These are phyloP conservation scores for Anoplius nigerrimus DNA, from an alignment of 2,888 invertebrate species.

Conservation along the genomic window DNA sequence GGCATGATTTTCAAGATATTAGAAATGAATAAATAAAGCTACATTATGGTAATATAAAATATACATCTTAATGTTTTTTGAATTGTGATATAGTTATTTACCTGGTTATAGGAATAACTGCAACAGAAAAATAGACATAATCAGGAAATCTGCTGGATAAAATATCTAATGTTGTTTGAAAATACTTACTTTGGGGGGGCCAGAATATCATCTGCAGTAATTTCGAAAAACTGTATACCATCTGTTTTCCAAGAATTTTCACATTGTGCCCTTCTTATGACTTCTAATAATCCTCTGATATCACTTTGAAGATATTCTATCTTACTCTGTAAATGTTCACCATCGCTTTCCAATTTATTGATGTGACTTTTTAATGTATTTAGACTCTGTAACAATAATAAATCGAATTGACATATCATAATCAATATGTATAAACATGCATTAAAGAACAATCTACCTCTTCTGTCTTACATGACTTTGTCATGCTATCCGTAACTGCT, in stretches of 20 bases:
- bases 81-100: conserved; percentile 61
- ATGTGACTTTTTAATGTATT: conserved; percentile 61
- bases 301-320: conserved; percentile 77
- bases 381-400: conserved; percentile 55
- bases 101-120: conserved; percentile 66
- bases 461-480: conserved; percentile 59
- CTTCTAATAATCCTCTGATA: conserved; percentile 77
- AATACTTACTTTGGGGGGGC: conserved; percentile 59
- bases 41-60: conserved; percentile 34
- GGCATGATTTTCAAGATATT: not conserved
- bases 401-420: not conserved
- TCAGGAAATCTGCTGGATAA: conserved; percentile 1
- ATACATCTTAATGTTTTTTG: conserved; percentile 56
- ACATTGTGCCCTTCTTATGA: conserved; percentile 76
- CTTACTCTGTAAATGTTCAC: conserved; percentile 73
- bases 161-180: conserved; percentile 1
- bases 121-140: conserved; percentile 43
- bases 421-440: not conserved
- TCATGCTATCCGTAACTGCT: conserved; percentile 65
- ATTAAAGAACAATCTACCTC: conserved; percentile 49
- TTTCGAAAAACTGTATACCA: conserved; percentile 77
- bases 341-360: conserved; percentile 58
- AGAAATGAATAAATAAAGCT: not conserved
- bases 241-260: conserved; percentile 77
- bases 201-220: conserved; percentile 68